Evolutionary conservation across 2,888 invertebrate genomes (phyloP).

Genomic region (Phortica magna): DNA sequence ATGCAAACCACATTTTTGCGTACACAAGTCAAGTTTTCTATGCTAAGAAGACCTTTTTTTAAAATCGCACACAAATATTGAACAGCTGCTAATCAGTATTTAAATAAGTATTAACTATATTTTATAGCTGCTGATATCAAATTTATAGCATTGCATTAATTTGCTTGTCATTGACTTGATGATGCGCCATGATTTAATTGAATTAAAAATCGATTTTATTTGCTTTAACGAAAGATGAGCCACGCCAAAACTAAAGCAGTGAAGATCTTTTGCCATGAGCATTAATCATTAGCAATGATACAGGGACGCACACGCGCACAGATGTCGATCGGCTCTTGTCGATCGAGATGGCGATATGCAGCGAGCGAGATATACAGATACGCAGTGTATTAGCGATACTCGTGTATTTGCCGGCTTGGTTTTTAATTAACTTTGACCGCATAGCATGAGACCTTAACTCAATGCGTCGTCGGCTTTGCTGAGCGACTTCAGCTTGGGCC

Average conservation of each 20-base stretch:
- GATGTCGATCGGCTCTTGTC: too few relatives aligned
- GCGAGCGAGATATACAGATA: too few relatives aligned
- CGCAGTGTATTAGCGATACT: too few relatives aligned
- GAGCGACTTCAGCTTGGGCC: not conserved
- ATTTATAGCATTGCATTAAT: conserved; percentile 3
- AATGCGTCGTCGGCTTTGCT: not conserved
- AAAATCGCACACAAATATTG: not conserved
- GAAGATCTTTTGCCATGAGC: too few relatives aligned
- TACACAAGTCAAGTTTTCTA: not conserved
- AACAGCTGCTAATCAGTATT: too few relatives aligned
- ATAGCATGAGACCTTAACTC: conserved; percentile 2
- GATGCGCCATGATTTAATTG: not conserved
- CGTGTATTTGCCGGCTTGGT: conserved; percentile 2
- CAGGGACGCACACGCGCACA: too few relatives aligned
- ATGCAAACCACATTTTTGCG: not conserved
- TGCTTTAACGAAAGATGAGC: not conserved
- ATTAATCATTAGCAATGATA: too few relatives aligned
- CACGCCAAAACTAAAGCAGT: not conserved
- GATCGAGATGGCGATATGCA: too few relatives aligned
- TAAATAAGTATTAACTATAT: too few relatives aligned
- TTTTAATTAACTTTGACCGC: not conserved
- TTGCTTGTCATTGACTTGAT: not conserved
- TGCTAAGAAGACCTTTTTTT: not conserved
- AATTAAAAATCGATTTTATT: not conserved
- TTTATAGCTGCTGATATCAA: not conserved